Evolutionary conservation across 1,140 invertebrate genomes (phyloP).

Genomic region (Uloborus diversus): DNA sequence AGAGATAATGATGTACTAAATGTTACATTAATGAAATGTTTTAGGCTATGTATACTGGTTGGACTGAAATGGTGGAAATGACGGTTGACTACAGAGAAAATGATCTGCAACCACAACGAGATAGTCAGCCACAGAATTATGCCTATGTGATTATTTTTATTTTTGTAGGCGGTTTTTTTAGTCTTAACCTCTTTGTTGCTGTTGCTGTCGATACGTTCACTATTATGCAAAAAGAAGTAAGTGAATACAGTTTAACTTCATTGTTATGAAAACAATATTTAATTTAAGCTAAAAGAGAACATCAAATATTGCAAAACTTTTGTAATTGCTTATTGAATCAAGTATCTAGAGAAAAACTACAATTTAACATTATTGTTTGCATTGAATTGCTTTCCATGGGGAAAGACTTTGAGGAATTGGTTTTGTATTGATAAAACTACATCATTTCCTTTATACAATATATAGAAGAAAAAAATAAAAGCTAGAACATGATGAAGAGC

Average conservation of each 20-base stretch:
- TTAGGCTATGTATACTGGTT: slow-evolving; percentile 24
- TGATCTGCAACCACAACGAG: background rate
- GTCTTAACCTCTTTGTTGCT: slow-evolving; percentile 32
- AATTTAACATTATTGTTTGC: too few species aligned
- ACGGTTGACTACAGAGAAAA: slow-evolving; percentile 15
- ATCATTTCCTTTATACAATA: too few species aligned
- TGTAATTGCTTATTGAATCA: too few species aligned
- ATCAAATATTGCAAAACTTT: too few species aligned
- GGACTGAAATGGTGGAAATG: background rate
- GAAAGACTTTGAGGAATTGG: too few species aligned
- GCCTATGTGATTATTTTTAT: slow-evolving; percentile 19
- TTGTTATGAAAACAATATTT: too few species aligned
- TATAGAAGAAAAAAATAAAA: too few species aligned
- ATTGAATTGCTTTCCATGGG: too few species aligned
- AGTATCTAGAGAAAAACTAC: too few species aligned
- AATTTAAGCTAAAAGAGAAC: background rate
- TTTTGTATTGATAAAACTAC: too few species aligned
- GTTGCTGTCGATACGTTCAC: slow-evolving; percentile 19
- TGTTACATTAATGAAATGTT: background rate
- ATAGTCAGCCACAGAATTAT: background rate
- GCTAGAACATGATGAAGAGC: too few species aligned
- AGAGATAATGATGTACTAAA: too few species aligned
- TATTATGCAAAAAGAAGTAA: background rate
- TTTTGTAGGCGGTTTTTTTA: slow-evolving; percentile 28
- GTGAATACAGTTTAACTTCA: background rate